A percentile compares a stretch with the other conserved stretches of the same genome.
Conservation (phyloP, 1,140 invertebrate species). For the Ladona fulva region DNA sequence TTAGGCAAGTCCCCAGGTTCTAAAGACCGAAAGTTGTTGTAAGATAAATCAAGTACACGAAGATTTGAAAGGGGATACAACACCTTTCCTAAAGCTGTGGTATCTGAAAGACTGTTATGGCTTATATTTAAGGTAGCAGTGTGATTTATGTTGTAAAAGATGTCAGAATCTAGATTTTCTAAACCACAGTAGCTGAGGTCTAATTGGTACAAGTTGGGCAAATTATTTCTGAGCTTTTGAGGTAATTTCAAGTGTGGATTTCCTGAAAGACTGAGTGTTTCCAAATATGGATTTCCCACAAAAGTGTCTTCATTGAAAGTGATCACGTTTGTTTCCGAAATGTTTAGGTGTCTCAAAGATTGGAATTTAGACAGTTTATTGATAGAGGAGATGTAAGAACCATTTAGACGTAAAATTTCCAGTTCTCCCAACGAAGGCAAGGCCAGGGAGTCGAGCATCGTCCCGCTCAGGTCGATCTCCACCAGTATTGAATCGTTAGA, state of each 20-base stretch:
- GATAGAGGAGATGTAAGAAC: neutral
- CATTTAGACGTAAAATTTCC: neutral
- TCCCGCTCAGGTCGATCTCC: constrained; percentile 18
- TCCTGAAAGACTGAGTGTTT: constrained; percentile 54
- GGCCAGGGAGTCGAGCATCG: constrained; percentile 39
- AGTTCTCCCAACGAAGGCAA: constrained; percentile 21
- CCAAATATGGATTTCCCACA: constrained; percentile 47
- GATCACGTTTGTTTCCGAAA: constrained; percentile 51
- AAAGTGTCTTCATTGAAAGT: constrained; percentile 54
- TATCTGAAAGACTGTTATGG: constrained; percentile 39
- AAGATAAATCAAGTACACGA: constrained; percentile 48
- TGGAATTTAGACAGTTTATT: constrained; percentile 34
- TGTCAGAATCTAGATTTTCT: constrained; percentile 45
- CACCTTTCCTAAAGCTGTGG: constrained; percentile 22
- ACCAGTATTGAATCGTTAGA: neutral
- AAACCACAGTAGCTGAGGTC: constrained; percentile 60
- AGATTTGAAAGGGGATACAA: constrained; percentile 33
- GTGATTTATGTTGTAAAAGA: constrained; percentile 55
- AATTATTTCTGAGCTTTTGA: constrained; percentile 35
- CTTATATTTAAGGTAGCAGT: constrained; percentile 51
- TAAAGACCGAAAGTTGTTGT: neutral
- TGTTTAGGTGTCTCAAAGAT: constrained; percentile 50
- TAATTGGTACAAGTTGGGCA: constrained; percentile 48
- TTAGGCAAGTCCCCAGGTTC: neutral
- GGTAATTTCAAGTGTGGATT: constrained; percentile 48